Percentiles rank a stretch among this genome's conserved stretches.
Conservation (phyloP, 2,888 invertebrate genomes). For the Tachina fera region DNA sequence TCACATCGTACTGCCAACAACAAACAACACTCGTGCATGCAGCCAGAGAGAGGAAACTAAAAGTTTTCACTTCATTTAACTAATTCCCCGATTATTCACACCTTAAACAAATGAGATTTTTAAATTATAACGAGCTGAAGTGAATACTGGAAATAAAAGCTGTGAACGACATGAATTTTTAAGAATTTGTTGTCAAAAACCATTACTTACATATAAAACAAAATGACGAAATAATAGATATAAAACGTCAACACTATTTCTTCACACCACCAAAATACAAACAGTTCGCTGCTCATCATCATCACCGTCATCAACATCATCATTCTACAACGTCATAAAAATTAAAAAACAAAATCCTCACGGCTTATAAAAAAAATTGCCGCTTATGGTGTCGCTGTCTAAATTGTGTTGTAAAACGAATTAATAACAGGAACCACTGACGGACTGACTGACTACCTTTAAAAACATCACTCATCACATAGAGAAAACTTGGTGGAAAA, state of each 20-base stretch:
- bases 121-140: constrained; percentile 60
- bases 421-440: constrained; percentile 68
- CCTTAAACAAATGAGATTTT: constrained; percentile 74
- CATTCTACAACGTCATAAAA: constrained; percentile 27
- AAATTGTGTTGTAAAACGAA: constrained; percentile 64
- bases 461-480: constrained; percentile 63
- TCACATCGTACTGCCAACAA: constrained; percentile 26
- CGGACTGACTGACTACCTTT: constrained; percentile 63
- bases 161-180: constrained; percentile 55
- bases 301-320: constrained; percentile 17
- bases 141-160: constrained; percentile 41
- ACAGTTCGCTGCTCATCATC: constrained; percentile 35
- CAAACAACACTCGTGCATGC: not conserved
- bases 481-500: not conserved
- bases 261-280: constrained; percentile 51
- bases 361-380: not conserved
- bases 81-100: constrained; percentile 80
- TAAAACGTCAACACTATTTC: constrained; percentile 63
- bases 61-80: constrained; percentile 78
- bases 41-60: constrained; percentile 35
- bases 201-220: constrained; percentile 62
- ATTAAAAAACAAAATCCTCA: constrained; percentile 33
- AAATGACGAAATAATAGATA: constrained; percentile 49
- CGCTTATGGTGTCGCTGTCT: constrained; percentile 46
- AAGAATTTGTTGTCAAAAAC: constrained; percentile 65